Base-by-base conservation (phyloP, 1,140 invertebrate species). In the Caenorhabditis tropicalis region DNA sequence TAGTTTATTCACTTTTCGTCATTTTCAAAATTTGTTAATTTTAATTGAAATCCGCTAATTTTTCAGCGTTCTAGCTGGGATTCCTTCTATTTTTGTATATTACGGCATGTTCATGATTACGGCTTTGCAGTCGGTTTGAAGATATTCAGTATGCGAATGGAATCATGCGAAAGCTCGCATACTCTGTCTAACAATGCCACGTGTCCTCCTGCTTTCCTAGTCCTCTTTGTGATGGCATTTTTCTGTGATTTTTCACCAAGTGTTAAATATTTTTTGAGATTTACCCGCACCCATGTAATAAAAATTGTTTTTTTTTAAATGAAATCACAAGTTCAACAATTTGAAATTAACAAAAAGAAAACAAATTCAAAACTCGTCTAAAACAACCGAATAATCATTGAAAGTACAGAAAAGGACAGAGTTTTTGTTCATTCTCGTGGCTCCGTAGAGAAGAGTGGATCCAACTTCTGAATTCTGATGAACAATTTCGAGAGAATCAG, bases 371-470 rank as follows among this genome's bases (percentile, higher is more conserved):
- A 19, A 65, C 1, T 74, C 65, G 36, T 74, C 65, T n/a, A 74
- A 43, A 74, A 74, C 65, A 12, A 43, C 65, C n/a, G 43, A 43
- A 74, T 74, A 74, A 43, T 74, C 65, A 43, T 74, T 74, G 43
- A 74, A 74, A 43, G 65, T 74, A 74, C 65, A 74, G 19, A 74
- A 74, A 43, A 74, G 16, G 4, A 43, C 36, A 7, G 65, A 74
- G 43, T 74, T 74, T 6, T 21, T 9, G 36, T 33, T 24, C 36
- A 74, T 74, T 24, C 12, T 43, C 3, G 65, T 74, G 6, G 65
- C 65, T 21, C 65, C 65, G 15, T 74, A 74, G 36, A 74, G 21
- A 0, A 74, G 36, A 74, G 43, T 74, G 15, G n/a, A 4, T 21
- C 65, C 65, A n/a, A 74, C 65, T 1, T 74, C 65, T 10, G 36